Conservation (phyloP, 2,888 invertebrate species). For the Crossocerus cetratus region DNA sequence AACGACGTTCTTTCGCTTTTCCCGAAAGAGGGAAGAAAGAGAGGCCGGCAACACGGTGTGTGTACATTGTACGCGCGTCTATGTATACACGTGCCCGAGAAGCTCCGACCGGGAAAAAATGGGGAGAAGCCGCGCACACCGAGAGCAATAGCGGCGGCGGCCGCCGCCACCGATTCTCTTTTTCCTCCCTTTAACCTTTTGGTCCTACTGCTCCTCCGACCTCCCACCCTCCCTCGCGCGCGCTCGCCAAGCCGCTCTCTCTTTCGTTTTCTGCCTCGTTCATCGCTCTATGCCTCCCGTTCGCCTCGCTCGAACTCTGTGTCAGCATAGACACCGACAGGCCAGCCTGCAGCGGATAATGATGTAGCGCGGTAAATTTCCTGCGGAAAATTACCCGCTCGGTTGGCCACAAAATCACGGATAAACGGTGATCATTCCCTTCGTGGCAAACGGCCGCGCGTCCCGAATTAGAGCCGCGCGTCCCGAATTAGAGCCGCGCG, state of each 20-base stretch:
- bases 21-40: conserved; percentile 48
- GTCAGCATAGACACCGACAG: conserved; percentile 51
- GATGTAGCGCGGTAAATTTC: conserved; percentile 64
- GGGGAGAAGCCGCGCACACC: neutral
- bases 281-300: conserved; percentile 17
- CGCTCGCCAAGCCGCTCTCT: neutral
- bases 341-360: conserved; percentile 57
- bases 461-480: conserved; percentile 3
- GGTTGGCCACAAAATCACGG: conserved; percentile 51
- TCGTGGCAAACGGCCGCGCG: conserved; percentile 24
- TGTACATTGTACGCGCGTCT: too few relatives aligned
- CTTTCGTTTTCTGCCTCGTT: conserved; percentile 9
- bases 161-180: neutral
- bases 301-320: conserved; percentile 37
- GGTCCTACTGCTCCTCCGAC: neutral
- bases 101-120: conserved; percentile 26
- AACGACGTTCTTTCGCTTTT: conserved; percentile 72
- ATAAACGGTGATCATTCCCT: conserved; percentile 52
- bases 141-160: conserved; percentile 14
- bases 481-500: conserved; percentile 11
- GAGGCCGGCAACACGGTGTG: neutral
- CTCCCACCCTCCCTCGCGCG: neutral
- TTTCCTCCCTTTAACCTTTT: conserved; percentile 3
- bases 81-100: neutral
- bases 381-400: conserved; percentile 61